Evolutionary conservation across 2,888 invertebrate species (phyloP).

Genomic region (Abrostola triplasia): DNA sequence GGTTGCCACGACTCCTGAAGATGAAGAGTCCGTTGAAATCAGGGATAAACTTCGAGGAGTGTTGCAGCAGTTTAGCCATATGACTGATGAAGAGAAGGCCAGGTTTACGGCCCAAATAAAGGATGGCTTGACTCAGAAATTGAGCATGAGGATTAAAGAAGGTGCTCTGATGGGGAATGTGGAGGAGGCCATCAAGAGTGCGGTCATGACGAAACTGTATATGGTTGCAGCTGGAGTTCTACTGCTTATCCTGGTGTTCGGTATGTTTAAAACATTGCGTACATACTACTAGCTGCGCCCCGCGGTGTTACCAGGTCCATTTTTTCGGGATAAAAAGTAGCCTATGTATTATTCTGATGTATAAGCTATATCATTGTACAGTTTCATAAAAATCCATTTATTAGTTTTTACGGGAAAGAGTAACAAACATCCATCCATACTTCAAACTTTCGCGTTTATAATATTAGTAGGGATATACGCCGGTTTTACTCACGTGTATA

Average conservation of each 20-base stretch:
- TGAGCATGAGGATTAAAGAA: slow-evolving; percentile 69
- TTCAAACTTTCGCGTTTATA: too few species aligned
- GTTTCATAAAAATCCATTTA: too few species aligned
- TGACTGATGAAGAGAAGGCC: slow-evolving; percentile 72
- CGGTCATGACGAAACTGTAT: slow-evolving; percentile 69
- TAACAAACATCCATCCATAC: too few species aligned
- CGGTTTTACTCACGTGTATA: too few species aligned
- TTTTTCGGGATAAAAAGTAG: too few species aligned
- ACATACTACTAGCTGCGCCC: too few species aligned
- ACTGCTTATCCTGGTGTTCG: slow-evolving; percentile 72
- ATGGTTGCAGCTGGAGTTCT: slow-evolving; percentile 66
- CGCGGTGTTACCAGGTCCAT: too few species aligned
- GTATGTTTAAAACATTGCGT: slow-evolving; percentile 57
- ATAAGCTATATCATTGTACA: too few species aligned
- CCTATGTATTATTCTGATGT: too few species aligned
- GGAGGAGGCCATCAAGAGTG: slow-evolving; percentile 71
- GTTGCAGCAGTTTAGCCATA: slow-evolving; percentile 66
- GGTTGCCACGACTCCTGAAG: slow-evolving; percentile 68
- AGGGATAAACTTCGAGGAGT: slow-evolving; percentile 71
- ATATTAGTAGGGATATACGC: too few species aligned
- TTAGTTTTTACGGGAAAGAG: too few species aligned
- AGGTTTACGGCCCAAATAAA: slow-evolving; percentile 75
- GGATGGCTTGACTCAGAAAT: slow-evolving; percentile 70
- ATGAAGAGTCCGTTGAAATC: slow-evolving; percentile 72
- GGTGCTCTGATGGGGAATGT: slow-evolving; percentile 66